Conservation (phyloP, 2,113 vertebrate species). For the Sinocyclocheilus grahami region DNA sequence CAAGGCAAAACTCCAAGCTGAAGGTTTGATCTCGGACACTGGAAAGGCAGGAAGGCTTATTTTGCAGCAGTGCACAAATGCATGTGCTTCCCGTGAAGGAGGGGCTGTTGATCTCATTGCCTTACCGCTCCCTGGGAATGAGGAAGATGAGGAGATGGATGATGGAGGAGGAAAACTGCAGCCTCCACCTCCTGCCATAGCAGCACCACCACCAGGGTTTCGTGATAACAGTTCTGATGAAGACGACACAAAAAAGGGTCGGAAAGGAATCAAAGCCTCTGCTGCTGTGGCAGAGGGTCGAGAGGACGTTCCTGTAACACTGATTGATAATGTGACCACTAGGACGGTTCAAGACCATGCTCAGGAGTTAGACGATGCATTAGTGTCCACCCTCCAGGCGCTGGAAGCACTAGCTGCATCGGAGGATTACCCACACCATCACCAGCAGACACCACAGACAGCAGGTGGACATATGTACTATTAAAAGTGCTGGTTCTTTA, state of each 20-base stretch:
- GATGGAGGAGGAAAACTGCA: slow-evolving; percentile 75
- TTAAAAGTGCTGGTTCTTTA: slow-evolving; percentile 37
- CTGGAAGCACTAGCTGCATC: slow-evolving; percentile 96
- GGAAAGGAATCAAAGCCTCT: slow-evolving; percentile 62
- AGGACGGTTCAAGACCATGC: slow-evolving; percentile 94
- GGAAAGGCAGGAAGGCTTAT: slow-evolving; percentile 67
- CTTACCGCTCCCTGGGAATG: slow-evolving; percentile 90
- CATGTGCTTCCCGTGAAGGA: slow-evolving; percentile 82
- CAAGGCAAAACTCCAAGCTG: slow-evolving; percentile 84
- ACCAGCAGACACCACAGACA: slow-evolving; percentile 88
- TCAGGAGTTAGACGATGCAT: slow-evolving; percentile 94
- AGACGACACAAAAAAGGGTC: slow-evolving; percentile 87
- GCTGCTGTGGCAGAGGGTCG: slow-evolving; percentile 72
- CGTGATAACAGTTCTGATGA: slow-evolving; percentile 97
- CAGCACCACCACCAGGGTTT: slow-evolving; percentile 95
- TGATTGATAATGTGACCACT: slow-evolving; percentile 91
- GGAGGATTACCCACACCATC: slow-evolving; percentile 90
- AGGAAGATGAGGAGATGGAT: slow-evolving; percentile 80
- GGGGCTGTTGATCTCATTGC: slow-evolving; percentile 91
- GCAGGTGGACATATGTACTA: slow-evolving; percentile 82
- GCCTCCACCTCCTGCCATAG: slow-evolving; percentile 84
- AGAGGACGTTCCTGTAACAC: slow-evolving; percentile 91
- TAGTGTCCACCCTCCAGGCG: slow-evolving; percentile 96
- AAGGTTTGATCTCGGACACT: slow-evolving; percentile 64
- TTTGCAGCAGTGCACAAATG: slow-evolving; percentile 68